Conservation (phyloP, 2,888 invertebrate species). For the Plebejus anna region DNA sequence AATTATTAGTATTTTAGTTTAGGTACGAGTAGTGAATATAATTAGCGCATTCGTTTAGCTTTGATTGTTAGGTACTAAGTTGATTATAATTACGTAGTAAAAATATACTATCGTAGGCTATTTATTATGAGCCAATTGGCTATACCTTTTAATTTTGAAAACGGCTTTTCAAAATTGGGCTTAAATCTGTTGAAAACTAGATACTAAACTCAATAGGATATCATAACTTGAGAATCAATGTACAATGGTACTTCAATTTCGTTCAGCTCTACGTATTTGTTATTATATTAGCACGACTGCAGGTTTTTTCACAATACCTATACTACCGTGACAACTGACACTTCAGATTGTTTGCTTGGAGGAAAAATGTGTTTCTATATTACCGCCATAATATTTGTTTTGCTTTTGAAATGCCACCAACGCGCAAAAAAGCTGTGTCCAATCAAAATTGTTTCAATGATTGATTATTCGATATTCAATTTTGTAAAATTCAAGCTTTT, state of each 20-base stretch:
- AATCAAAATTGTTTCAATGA: background rate
- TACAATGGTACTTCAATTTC: conserved; percentile 12
- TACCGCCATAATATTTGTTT: conserved; percentile 3
- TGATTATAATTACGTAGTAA: too few relatives aligned
- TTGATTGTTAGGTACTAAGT: too few relatives aligned
- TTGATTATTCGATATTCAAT: background rate
- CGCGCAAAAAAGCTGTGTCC: background rate
- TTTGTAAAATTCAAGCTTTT: background rate
- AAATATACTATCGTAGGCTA: background rate
- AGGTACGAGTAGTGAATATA: background rate
- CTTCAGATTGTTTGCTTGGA: conserved; percentile 2
- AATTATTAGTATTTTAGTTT: background rate
- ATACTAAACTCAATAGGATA: background rate
- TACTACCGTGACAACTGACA: background rate
- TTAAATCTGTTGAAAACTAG: background rate
- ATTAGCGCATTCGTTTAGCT: too few relatives aligned
- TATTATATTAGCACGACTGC: conserved; percentile 1
- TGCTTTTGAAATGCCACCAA: background rate
- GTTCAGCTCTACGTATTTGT: conserved; percentile 14
- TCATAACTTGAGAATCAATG: background rate
- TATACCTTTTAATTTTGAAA: background rate
- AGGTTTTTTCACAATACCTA: conserved; percentile 9
- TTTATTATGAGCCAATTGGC: background rate
- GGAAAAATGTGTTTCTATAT: background rate
- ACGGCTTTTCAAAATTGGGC: background rate